Percentiles rank a stretch among this genome's conserved stretches.
These are phyloP conservation scores for Danionella cerebrum DNA, from an alignment of 2,113 vertebrate genomes.

Conservation along the genomic window DNA sequence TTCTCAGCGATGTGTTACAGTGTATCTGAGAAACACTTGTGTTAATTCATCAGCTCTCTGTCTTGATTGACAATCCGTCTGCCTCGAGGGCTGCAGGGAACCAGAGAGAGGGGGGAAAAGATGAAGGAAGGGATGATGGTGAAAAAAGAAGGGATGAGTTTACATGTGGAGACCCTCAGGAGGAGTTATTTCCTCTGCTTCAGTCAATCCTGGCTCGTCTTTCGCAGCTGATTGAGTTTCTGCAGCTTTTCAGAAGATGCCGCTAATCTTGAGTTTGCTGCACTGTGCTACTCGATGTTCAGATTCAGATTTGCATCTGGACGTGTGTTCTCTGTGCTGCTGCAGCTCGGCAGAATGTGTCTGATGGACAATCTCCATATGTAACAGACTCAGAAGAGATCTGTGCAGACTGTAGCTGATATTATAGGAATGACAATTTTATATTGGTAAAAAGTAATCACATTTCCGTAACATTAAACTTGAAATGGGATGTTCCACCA, in stretches of 20 bases:
- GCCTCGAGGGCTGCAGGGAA: slow-evolving; percentile 48
- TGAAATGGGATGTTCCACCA: no score
- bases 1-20: slow-evolving; percentile 27
- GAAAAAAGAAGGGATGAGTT: slow-evolving; percentile 15
- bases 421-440: no score
- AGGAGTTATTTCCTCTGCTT: neutral
- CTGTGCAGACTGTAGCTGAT: no score
- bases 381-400: no score
- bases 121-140: slow-evolving; percentile 1
- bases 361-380: no score
- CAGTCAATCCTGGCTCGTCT: neutral
- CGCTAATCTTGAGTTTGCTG: no score
- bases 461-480: no score
- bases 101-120: slow-evolving; percentile 45
- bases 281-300: no score
- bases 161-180: neutral
- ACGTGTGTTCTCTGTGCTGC: no score
- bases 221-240: neutral
- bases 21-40: slow-evolving; percentile 58
- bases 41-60: slow-evolving; percentile 63
- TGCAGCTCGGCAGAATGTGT: no score
- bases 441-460: no score
- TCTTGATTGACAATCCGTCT: slow-evolving; percentile 57
- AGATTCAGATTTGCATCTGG: no score
- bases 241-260: neutral